Evolutionary conservation across 2,888 invertebrate genomes (phyloP).

Genomic region (Schrankia costaestrigalis): DNA sequence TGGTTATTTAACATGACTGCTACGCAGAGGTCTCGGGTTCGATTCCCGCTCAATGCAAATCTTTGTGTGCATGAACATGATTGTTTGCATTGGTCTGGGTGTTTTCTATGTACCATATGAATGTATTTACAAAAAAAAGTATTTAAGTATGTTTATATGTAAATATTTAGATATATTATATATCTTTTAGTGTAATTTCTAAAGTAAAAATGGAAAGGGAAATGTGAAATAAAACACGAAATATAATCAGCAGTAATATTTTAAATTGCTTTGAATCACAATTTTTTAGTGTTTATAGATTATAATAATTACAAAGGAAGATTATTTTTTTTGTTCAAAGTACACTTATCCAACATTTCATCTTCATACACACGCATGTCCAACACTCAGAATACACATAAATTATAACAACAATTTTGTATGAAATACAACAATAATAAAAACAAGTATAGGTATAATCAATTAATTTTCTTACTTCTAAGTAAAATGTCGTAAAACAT

Average conservation of each 20-base stretch:
- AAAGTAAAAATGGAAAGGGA: no score
- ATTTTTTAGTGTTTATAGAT: conserved; percentile 79
- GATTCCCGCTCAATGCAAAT: no score
- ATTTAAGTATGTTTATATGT: background rate
- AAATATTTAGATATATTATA: background rate
- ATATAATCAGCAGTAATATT: conserved; percentile 79
- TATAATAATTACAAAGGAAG: conserved; percentile 80
- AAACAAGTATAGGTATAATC: no score
- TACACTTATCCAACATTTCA: conserved; percentile 58
- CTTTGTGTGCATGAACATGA: no score
- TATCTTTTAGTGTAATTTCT: no score
- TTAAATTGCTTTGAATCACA: conserved; percentile 80
- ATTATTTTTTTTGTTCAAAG: conserved; percentile 69
- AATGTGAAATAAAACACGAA: conserved; percentile 50
- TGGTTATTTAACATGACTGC: no score
- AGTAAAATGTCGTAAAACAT: no score
- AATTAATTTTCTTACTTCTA: no score
- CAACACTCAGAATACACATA: conserved; percentile 37
- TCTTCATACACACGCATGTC: conserved; percentile 47
- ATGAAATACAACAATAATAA: conserved; percentile 21
- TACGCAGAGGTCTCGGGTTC: no score
- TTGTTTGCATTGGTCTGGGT: no score
- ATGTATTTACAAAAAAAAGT: no score
- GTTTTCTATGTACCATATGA: no score
- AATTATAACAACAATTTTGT: background rate